phyloP scores from a whole-genome alignment of 30 jellyfish, hydroid and myxozoan genomes.

The Aurelia sp. region DNA sequence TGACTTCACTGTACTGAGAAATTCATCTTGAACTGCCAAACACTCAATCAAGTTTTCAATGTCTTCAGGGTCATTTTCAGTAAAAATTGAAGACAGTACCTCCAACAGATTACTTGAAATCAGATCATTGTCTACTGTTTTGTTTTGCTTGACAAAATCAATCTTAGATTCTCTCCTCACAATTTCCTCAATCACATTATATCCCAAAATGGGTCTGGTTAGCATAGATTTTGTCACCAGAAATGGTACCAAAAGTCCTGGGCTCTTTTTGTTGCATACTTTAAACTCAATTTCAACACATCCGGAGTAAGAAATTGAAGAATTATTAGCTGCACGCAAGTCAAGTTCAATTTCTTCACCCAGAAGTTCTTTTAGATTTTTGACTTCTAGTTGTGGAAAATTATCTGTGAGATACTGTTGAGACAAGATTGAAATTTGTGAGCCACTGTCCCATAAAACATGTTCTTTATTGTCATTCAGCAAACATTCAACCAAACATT shows the following conservation, averaged over 20 bases:
- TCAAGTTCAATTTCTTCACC: background rate
- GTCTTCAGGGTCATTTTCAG: constrained; percentile 5
- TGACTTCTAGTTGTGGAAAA: constrained; percentile 3
- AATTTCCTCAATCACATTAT: constrained; percentile 37
- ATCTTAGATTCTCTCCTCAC: background rate
- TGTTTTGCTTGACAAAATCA: background rate
- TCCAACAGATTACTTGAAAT: background rate
- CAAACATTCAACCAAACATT: constrained; percentile 10
- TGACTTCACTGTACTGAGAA: constrained; percentile 30
- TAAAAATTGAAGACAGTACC: constrained; percentile 14
- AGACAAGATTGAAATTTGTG: constrained; percentile 50
- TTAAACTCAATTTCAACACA: constrained; percentile 23
- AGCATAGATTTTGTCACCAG: constrained; percentile 5
- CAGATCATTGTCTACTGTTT: background rate
- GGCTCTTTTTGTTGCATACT: background rate
- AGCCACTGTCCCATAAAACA: constrained; percentile 60
- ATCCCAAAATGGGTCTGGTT: constrained; percentile 12
- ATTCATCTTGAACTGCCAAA: constrained; percentile 14
- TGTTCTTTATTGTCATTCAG: background rate
- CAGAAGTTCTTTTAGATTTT: constrained; percentile 8
- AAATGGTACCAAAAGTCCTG: constrained; percentile 15
- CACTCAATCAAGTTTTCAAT: constrained; percentile 21
- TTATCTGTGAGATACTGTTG: background rate
- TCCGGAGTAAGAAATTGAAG: constrained; percentile 15
- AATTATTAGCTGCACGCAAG: constrained; percentile 12